Conservation (phyloP, 1,140 invertebrate species). For the Bombus pyrosoma region DNA sequence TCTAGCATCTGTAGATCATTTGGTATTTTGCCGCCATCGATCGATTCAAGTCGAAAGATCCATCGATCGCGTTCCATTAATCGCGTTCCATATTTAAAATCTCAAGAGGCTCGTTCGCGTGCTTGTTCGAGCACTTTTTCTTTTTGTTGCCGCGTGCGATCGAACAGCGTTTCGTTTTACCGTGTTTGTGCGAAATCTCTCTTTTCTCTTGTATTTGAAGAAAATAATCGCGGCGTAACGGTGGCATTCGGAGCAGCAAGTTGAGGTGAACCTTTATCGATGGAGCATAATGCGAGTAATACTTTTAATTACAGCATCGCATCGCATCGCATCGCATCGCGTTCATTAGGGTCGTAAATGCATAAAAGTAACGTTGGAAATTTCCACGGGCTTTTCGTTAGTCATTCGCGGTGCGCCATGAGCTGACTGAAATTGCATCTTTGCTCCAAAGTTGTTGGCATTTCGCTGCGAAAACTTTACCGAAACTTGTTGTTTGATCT, state of each 20-base stretch:
- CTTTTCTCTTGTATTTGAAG: background rate
- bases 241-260: background rate
- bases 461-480: constrained; percentile 17
- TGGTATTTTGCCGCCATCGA: background rate
- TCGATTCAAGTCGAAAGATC: background rate
- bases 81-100: background rate
- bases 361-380: background rate
- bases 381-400: constrained; percentile 26
- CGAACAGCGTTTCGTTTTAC: background rate
- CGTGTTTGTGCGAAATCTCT: background rate
- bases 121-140: background rate
- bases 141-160: background rate
- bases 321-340: too few relatives aligned
- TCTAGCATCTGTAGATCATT: background rate
- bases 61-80: background rate
- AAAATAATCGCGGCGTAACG: background rate
- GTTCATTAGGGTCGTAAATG: too few relatives aligned
- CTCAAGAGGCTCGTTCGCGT: background rate
- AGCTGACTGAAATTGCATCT: constrained; percentile 19
- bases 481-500: constrained; percentile 5
- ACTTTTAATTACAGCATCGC: background rate
- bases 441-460: constrained; percentile 19
- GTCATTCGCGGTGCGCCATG: background rate
- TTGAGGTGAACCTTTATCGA: background rate
- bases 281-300: background rate